Conservation (phyloP, 1,140 invertebrate species). For the Melipona quadrifasciata region DNA sequence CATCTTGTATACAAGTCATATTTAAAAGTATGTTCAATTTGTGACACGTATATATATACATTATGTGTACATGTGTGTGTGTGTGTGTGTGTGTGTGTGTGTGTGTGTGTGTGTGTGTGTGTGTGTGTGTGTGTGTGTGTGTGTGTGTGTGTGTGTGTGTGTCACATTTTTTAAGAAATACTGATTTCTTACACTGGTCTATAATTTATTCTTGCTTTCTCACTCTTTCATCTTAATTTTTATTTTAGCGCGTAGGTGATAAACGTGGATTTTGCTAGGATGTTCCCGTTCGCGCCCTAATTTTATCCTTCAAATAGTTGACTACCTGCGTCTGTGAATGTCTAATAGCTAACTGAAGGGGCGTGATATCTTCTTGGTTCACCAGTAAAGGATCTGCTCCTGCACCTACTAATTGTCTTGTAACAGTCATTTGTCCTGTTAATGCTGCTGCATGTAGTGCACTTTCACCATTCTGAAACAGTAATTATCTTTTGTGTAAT, state of each 20-base stretch:
- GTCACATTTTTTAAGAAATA: slow-evolving; percentile 49
- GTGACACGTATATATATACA: slow-evolving; percentile 13
- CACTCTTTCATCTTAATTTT: neutral
- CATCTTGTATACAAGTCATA: neutral
- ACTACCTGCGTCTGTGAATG: slow-evolving; percentile 83
- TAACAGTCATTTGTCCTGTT: slow-evolving; percentile 92
- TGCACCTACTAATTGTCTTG: slow-evolving; percentile 88
- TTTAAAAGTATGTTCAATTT: slow-evolving; percentile 31
- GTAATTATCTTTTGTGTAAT: neutral
- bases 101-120: slow-evolving; percentile 7
- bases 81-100: slow-evolving; percentile 5
- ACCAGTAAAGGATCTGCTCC: slow-evolving; percentile 86
- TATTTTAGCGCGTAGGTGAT: neutral
- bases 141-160: slow-evolving; percentile 9
- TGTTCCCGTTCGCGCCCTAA: slow-evolving; percentile 70
- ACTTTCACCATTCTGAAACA: slow-evolving; percentile 92
- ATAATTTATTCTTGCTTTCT: neutral
- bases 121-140: slow-evolving; percentile 6
- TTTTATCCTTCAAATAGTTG: slow-evolving; percentile 83
- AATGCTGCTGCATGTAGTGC: slow-evolving; percentile 94
- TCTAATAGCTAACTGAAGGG: slow-evolving; percentile 85
- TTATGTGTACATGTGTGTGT: slow-evolving; percentile 9
- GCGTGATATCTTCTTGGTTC: slow-evolving; percentile 87
- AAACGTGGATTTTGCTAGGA: slow-evolving; percentile 51
- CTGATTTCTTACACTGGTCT: slow-evolving; percentile 30